Evolutionary conservation across 30 jellyfish, hydroid and myxozoan genomes (phyloP), one percentile per base, ranked within the genome.

Genomic region (Phacellophora camtschatica): DNA sequence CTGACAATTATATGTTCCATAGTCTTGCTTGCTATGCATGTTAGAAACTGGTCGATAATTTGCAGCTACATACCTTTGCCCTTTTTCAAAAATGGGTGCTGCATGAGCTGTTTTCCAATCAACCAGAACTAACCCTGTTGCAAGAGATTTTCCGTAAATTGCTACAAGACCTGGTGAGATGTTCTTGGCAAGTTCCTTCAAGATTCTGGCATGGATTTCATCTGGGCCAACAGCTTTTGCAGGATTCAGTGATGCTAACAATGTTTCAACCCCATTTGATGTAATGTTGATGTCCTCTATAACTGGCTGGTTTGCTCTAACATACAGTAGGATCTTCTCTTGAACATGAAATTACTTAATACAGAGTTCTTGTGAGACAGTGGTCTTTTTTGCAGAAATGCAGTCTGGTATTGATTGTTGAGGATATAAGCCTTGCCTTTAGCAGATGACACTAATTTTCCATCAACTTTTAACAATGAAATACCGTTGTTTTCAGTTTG

Each of bases 201-300:
- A 53, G 58, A 49, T 53, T 53, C 75, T 50, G 75, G 86, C 73
- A 39, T 53, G 73, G 69, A 73, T 34, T 48, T 73, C 63, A 73
- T 73, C 86, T 22, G 86, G 77, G 58, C 77, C 86, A 73, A 77
- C 86, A 53, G 86, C 86, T 73, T 73, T 73, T 32, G 67, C 67
- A 33, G 69, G 62, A 35, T 49, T 73, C 75, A 73, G 69, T 33
- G 62, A 32, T 53, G 67, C 34, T 53, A 73, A 73, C 86, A 73
- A 39, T 36, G 16, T 73, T 73, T 53, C 51, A 50, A 73, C 75
- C 69, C 75, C 86, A 48, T 50, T 48, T 39, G 86, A 25, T 50
- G 67, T 73, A 53, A 73, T 48, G 20, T 50, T 48, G 13, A 51
- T 73, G 51, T 73, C 77, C 51, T 73, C 61, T 30, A 53, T 31